Base-by-base conservation (phyloP, 2,888 invertebrate species). In the Chrysotoxum bicinctum region DNA sequence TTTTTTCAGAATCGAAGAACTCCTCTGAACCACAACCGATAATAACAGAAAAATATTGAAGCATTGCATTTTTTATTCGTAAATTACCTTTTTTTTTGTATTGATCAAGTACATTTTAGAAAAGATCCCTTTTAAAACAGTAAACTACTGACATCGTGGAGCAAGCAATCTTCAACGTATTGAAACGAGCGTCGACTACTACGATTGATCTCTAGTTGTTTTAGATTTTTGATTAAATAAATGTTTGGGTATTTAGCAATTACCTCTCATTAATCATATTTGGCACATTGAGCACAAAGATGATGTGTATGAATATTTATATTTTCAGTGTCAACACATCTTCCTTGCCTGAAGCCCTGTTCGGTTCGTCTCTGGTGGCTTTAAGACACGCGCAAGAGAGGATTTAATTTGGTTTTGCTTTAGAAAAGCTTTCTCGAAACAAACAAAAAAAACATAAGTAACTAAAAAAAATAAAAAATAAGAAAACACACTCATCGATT, bases 1-100 rank as follows among this genome's bases (percentile, higher is more conserved):
- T 30, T 62, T 48, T 52, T 58, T 74, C 43, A 85, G 60, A 85
- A 69, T 35, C 30, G 40, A 78, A 77, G 72, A 58, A 78, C 58
- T 84, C 73, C 83, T 83, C 56, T 56, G 69, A 85, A 85, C 68
- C 85, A 81, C 68, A 80, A 77, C 74, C 74, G 66, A 75, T 70
- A 80, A 84, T 74, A 75, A 58, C 58, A 72, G 21, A 40, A 79
- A 60, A 85, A 56, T 75, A 75, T 54, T 77, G 58, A 75, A 76
- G 80, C 84, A 75, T 70, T 75, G 80, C 80, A 68, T 68, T 75
- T 43, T 69, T 60, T 54, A 66, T 75, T 81, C 40, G 64, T 81
- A 76, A 85, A 85, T 85, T 85, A 85, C 85, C 85, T 85, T 85
- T 58, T 85, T 58, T 68, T 56, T 62, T 43, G 30, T 37, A 43